Conservation (phyloP, 2,888 invertebrate species). For the Euplexia lucipara region DNA sequence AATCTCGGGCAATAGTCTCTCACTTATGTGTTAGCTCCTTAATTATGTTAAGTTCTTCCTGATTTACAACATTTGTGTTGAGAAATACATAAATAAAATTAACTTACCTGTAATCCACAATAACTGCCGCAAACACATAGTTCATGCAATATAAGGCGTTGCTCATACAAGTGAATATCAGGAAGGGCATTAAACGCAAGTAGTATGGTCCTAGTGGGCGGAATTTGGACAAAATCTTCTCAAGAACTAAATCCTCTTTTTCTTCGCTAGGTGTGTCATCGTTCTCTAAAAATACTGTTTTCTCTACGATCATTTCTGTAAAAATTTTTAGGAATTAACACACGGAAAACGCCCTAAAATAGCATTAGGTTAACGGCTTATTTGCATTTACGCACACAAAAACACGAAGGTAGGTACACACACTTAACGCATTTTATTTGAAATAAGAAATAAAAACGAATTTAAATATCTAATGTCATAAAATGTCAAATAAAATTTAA, state of each 20-base stretch:
- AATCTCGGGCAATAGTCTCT: no score
- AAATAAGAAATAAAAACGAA: no score
- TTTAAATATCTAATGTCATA: no score
- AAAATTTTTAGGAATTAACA: not conserved
- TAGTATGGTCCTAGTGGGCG: constrained; percentile 59
- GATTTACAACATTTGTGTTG: no score
- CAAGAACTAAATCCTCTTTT: constrained; percentile 45
- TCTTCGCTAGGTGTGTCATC: constrained; percentile 3
- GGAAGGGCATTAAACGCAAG: constrained; percentile 57
- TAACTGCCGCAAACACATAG: constrained; percentile 52
- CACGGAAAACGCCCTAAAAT: no score
- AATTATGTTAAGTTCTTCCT: no score
- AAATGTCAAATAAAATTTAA: no score
- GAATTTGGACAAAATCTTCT: constrained; percentile 59
- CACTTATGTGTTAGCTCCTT: no score
- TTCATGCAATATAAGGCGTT: constrained; percentile 59
- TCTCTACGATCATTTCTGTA: constrained; percentile 34
- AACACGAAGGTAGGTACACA: no score
- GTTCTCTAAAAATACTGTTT: constrained; percentile 69
- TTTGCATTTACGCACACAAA: no score
- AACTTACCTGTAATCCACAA: constrained; percentile 52
- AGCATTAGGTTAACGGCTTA: not conserved
- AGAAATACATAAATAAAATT: not conserved
- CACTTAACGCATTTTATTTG: no score
- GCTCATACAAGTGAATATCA: constrained; percentile 55